Evolutionary conservation across 2,113 vertebrate genomes (phyloP), one percentile per base, ranked within the genome.

Genomic region (Xenopus laevis): DNA sequence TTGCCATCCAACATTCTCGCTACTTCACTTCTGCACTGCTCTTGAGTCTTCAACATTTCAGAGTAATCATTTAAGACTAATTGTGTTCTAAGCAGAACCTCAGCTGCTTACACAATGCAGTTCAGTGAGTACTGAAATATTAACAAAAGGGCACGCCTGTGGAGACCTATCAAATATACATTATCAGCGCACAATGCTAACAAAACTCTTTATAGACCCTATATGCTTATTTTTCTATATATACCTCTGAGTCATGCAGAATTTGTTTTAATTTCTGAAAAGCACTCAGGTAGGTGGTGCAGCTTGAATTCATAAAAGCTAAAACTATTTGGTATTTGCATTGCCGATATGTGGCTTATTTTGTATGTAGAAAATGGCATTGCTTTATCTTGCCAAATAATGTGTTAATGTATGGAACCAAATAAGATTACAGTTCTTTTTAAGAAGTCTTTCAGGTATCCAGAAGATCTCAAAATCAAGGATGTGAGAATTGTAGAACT

Each of bases 111-210:
- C 50, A 63, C 33, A 47, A 45, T 50, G 44, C 40, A 68, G 44
- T 68, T 60, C 74, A 64, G 40, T 40, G 21, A 70, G 59, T 46
- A 15, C 23, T 64, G 15, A 68, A 64, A 64, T 77, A 57, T 77
- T 62, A 77, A 77, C 74, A 77, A 77, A 68, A 64, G 74, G 11
- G 3, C 46, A 20, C 16, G 52, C 71, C 63, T 33, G 50, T 21
- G 63, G 71, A 27, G 71, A 63, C 17, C 23, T 18, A 30, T 40
- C 61, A 65, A 46, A 16, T 40, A 47, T 44, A 23, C 61, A 10
- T 40, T 73, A 58, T 46, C 65, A 66, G 61, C 27, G 27, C 13
- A 20, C 47, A 50, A 57, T 55, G 47, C 47, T 12, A 40, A 50
- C 17, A 55, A n/a, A 55, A 55, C 53, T n/a, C 53, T 55, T n/a